phyloP scores from a whole-genome alignment of 2,113 vertebrate species.

The Motacilla alba region DNA sequence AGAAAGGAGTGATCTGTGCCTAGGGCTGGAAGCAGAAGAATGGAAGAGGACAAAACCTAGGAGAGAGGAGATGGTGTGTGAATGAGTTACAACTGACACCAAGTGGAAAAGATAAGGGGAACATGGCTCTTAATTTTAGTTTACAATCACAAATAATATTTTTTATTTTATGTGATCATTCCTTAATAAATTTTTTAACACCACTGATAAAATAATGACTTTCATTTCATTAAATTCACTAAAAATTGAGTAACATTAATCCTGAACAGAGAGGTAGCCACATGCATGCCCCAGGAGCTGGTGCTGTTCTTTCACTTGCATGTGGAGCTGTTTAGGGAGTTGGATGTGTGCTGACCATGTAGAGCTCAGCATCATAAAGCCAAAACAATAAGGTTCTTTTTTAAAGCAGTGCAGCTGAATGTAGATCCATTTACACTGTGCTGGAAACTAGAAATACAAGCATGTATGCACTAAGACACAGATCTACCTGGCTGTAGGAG shows the following conservation, averaged over 20 bases:
- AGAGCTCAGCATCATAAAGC: neutral
- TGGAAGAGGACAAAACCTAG: neutral
- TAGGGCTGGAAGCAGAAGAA: neutral
- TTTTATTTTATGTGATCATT: neutral
- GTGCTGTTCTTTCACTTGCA: neutral
- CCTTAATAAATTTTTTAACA: neutral
- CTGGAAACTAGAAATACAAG: neutral
- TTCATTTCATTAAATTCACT: neutral
- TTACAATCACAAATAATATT: neutral
- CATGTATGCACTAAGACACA: rapidly evolving
- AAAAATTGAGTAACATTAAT: neutral
- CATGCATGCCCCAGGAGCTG: rapidly evolving
- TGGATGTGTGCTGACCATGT: rapidly evolving
- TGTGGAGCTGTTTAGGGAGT: neutral
- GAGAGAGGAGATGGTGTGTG: neutral
- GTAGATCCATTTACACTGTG: neutral
- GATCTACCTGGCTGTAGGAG: neutral
- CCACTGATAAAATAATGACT: neutral
- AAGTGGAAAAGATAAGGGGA: neutral
- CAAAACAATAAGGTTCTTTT: neutral
- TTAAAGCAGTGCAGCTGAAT: neutral
- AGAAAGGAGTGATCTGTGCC: rapidly evolving
- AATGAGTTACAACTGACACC: neutral
- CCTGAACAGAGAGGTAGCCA: neutral
- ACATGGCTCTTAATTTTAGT: neutral